Evolutionary conservation across 2,888 invertebrate species (phyloP), one percentile per base, ranked within the genome.

Genomic region (Athalia circularis): DNA sequence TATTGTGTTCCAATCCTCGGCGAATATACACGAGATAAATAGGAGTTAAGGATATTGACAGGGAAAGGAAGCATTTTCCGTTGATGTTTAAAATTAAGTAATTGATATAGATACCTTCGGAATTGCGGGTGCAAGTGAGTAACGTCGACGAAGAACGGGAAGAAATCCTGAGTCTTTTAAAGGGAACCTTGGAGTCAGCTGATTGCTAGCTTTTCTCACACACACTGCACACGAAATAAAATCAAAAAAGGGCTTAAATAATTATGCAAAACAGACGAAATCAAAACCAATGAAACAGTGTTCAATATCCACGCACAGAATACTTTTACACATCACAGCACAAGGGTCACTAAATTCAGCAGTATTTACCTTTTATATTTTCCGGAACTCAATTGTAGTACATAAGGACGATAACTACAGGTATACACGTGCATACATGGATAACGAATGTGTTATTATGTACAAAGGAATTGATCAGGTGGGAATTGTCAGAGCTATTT

Each of bases 121-220:
- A 47, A 3, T 47, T 4, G 13, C 13, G 9, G 67, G 47, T 67
- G 29, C 67, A 6, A 15, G 15, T 47, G 47, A 47, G 43, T 13
- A 45, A 48, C 68, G 68, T 48, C 48, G 68, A 54, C 9, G 52
- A 70, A 54, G 68, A 50, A 67, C n/a, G 29, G 48, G 7, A 48
- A 48, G 29, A n/a, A 5, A 11, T 13, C 5, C 7, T 29, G 7
- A 59, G 59, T 11, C 11, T 62, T n/a, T 5, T 54, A 62, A 29
- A 52, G 15, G 43, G 4, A 50, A 62, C 75, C 75, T 75, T 75
- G 75, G 75, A 75, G 75, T 75, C 75, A 75, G 75, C 75, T 75
- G 75, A 75, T 75, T 75, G 75, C 75, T 75, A 29, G 62, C 75
- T 75, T 64, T 8, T 52, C 68, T 15, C 68, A 11, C 15, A 3